Evolutionary conservation across 2,113 vertebrate species (phyloP), one percentile per base, ranked within the genome.

Genomic region (Muscicapa adusta): DNA sequence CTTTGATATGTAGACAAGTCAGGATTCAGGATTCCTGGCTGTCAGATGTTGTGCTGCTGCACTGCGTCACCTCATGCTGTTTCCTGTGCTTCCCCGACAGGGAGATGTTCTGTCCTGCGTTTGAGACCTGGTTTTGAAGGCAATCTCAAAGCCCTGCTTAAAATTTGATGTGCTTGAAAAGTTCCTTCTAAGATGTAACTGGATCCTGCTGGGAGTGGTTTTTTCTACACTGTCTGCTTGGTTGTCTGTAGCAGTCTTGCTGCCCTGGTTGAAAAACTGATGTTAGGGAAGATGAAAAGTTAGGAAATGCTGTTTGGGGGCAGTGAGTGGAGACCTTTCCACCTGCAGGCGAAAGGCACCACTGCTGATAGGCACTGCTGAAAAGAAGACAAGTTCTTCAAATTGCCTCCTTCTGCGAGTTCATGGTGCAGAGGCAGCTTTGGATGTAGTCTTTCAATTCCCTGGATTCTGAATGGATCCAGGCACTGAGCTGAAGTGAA

Each of bases 1-100:
- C 85, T 96, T 94, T 94, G 94, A 92, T 94, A 62, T 67, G 77
- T 68, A 85, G 91, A 82, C 70, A 75, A 72, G 93, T 42, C 1
- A 0, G 34, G 84, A 63, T 71, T 16, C 42, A 80, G 88, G 85
- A 66, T 74, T 87, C 66, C 57, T 85, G 81, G 66, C 93, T 89
- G 84, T 91, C 62, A 81, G 88, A 70, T n/a, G 54, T 36, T n/a
- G 42, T 51, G 2, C 50, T 89, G 80, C 89, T 95, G 96, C 89
- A 78, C 77, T 96, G 96, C 74, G 18, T 96, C 87, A 48, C 91
- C 84, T 75, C 10, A 0, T 29, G 45, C 88, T 28, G 43, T 17
- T 84, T 91, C 78, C 71, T 7, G 2, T 74, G 45, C 50, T 68
- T 79, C 48, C 83, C 70, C 0, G 2, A 43, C 48, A 26, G 79